Base-by-base conservation (phyloP, 2,797 vertebrate species). In the Pseudochromis fuscus region DNA sequence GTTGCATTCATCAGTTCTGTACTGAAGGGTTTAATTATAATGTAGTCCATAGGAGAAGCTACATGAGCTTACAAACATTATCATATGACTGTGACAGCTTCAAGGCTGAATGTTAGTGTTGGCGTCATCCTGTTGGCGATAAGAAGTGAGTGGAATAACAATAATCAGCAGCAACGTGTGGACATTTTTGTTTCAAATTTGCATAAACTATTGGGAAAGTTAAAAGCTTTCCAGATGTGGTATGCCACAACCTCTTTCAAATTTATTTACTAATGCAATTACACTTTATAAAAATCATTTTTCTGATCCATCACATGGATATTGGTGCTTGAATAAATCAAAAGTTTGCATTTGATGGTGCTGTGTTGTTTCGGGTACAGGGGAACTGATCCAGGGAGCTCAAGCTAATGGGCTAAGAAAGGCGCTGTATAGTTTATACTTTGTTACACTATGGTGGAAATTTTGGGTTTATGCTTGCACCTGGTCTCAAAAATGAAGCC, bases 21-120 rank as follows among this genome's bases (percentile, higher is more conserved):
- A 75, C 61, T 62, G 77, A 48, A 7, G 12, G 3, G 6, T 12
- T 5, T 44, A 27, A 76, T 84, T 85, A 85, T 83, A 81, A 79
- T 66, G 15, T 40, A 64, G 40, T 35, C 12, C 55, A 25, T 50
- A 72, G 27, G 28, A 18, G 13, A 45, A 35, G 30, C 25, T 59
- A 42, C 64, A 50, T 52, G 23, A 67, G 52, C 28, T 72, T 62
- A 46, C 19, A 70, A 63, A 53, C 18, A 73, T 23, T 35, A 64
- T 64, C 24, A 23, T 21, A 44, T 33, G 5, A 51, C 21, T 40
- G 12, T 3, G 5, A 49, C 40, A 51, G 71, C 31, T 30, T 59
- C 15, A 21, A 45, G 33, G 48, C 16, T 45, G 23, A 51, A 49
- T 40, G 28, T 18, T 19, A 46, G 33, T 31, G 38, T n/a, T 57